A percentile compares a stretch with the other conserved stretches of the same genome.
phyloP scores from a whole-genome alignment of 2,113 vertebrate species.

The Clupea harengus region DNA sequence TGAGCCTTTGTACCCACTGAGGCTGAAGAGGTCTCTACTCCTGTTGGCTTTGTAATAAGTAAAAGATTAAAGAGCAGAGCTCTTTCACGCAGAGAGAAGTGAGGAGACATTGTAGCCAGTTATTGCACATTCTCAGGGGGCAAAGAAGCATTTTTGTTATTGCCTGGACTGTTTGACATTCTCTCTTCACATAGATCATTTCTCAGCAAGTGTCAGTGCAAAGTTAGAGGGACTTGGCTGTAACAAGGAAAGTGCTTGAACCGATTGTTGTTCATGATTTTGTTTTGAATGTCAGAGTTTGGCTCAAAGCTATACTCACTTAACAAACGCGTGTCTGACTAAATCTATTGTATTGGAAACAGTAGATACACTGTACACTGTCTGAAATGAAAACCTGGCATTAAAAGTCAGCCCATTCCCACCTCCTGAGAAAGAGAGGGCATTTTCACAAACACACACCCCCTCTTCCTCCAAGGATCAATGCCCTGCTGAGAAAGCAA shows the following conservation, averaged over 20 bases:
- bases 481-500: conserved; percentile 5
- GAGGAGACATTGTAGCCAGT: not conserved
- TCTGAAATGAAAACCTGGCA: no score
- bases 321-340: no score
- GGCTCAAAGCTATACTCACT: no score
- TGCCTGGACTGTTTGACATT: not conserved
- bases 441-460: not conserved
- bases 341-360: no score
- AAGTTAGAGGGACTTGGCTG: not conserved
- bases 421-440: no score
- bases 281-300: no score
- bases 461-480: not conserved
- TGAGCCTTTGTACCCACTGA: not conserved
- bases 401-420: no score
- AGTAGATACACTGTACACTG: no score
- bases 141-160: not conserved
- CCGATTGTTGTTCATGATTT: no score
- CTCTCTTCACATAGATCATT: not conserved
- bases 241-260: not conserved
- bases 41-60: not conserved
- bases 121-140: not conserved
- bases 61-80: not conserved
- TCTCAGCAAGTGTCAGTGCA: not conserved
- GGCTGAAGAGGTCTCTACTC: not conserved
- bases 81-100: not conserved